Percentiles rank a stretch among this genome's conserved stretches.
These are phyloP conservation scores for Venusia cambrica DNA, from an alignment of 2,888 invertebrate species.

Conservation along the genomic window DNA sequence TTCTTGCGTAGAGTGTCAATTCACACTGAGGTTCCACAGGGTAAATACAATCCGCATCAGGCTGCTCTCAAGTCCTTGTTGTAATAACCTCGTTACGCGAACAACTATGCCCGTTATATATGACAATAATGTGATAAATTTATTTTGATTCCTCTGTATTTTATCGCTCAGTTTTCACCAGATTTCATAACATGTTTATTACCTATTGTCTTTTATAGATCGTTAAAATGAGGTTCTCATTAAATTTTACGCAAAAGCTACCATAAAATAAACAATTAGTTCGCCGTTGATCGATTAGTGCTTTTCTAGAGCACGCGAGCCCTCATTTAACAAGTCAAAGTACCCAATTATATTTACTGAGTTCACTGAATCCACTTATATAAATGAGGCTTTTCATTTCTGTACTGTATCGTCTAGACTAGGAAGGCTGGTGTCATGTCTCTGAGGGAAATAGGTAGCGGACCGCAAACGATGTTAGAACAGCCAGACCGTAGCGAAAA, in stretches of 20 bases:
- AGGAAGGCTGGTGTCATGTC: slow-evolving; percentile 54
- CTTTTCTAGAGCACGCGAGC: slow-evolving; percentile 16
- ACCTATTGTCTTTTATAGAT: slow-evolving; percentile 8
- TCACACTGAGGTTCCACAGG: slow-evolving; percentile 12
- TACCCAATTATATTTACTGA: slow-evolving; percentile 11
- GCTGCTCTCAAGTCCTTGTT: slow-evolving; percentile 22
- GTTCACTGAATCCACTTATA: slow-evolving; percentile 12
- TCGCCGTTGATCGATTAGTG: slow-evolving; percentile 13
- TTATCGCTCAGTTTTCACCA: slow-evolving; percentile 11
- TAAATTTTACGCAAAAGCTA: slow-evolving; percentile 5
- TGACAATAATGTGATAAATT: slow-evolving; percentile 22
- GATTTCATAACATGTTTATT: slow-evolving; percentile 9
- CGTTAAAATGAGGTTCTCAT: slow-evolving; percentile 7
- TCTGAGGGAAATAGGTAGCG: slow-evolving; percentile 60
- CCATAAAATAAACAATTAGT: slow-evolving; percentile 14
- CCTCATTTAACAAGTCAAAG: slow-evolving; percentile 16
- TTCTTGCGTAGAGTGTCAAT: slow-evolving; percentile 30
- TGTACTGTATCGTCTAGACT: slow-evolving; percentile 59
- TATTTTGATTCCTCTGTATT: slow-evolving; percentile 22
- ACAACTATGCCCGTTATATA: slow-evolving; percentile 22
- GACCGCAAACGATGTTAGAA: slow-evolving; percentile 69
- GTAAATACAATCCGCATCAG: slow-evolving; percentile 25
- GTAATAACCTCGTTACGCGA: slow-evolving; percentile 30
- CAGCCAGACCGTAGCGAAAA: slow-evolving; percentile 59
- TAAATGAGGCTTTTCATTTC: slow-evolving; percentile 23